phyloP scores from a whole-genome alignment of 2,113 vertebrate species.

The Dunckerocampus dactyliophorus region DNA sequence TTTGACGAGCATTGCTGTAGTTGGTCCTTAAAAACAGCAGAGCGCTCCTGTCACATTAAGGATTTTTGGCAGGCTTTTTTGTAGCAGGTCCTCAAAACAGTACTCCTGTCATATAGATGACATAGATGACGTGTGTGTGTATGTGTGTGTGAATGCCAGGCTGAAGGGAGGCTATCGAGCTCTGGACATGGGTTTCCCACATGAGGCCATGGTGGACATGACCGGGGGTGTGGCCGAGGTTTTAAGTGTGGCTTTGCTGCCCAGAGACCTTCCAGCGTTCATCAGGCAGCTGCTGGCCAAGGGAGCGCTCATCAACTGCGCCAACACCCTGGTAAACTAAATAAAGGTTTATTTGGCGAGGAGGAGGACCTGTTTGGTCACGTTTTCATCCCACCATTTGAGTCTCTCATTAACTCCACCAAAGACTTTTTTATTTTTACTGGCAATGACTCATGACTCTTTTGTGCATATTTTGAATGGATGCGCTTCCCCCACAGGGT shows the following conservation, averaged over 20 bases:
- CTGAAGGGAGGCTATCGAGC: slow-evolving; percentile 75
- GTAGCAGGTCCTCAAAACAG: too few relatives aligned
- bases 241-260: slow-evolving; percentile 31
- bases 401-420: neutral
- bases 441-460: slow-evolving; percentile 9
- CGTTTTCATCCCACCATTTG: neutral
- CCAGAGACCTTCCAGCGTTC: slow-evolving; percentile 42
- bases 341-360: neutral
- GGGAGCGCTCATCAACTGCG: slow-evolving; percentile 76
- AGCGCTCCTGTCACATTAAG: too few relatives aligned
- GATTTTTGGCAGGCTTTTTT: too few relatives aligned
- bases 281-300: slow-evolving; percentile 56
- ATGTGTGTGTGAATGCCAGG: slow-evolving; percentile 36
- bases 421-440: neutral
- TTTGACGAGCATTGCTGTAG: too few relatives aligned
- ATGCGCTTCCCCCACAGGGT: slow-evolving; percentile 52
- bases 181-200: slow-evolving; percentile 73
- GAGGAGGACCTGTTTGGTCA: neutral
- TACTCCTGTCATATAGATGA: too few relatives aligned
- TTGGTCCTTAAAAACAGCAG: too few relatives aligned
- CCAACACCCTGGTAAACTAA: slow-evolving; percentile 56
- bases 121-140: neutral
- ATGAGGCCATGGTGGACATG: slow-evolving; percentile 78
- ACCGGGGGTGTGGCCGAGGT: slow-evolving; percentile 70
- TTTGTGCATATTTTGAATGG: slow-evolving; percentile 9